These are phyloP conservation scores for Butorides virescens DNA, from an alignment of 2,113 vertebrate species.

Conservation along the genomic window DNA sequence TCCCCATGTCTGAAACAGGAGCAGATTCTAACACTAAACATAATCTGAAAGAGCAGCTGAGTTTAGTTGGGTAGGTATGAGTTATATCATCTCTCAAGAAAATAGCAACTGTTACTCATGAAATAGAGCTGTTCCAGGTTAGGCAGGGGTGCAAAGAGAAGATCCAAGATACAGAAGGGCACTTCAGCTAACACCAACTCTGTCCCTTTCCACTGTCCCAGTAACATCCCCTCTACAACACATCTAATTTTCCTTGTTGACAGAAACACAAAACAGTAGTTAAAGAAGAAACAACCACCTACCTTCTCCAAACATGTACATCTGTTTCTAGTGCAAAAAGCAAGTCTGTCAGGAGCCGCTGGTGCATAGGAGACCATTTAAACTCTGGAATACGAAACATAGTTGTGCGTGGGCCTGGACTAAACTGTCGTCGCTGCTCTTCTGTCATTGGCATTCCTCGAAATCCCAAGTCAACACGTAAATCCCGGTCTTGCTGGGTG, in stretches of 20 bases:
- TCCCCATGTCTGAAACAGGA: background rate
- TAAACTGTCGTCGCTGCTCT: conserved; percentile 96
- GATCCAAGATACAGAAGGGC: background rate
- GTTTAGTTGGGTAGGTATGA: background rate
- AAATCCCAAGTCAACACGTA: conserved; percentile 95
- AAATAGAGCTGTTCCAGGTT: background rate
- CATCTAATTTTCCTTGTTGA: background rate
- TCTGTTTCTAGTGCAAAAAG: conserved; percentile 97
- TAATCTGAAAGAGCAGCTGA: background rate
- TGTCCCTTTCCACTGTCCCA: background rate
- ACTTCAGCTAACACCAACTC: background rate
- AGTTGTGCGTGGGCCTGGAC: conserved; percentile 95
- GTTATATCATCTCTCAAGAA: background rate
- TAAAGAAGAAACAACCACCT: background rate
- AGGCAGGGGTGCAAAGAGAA: background rate
- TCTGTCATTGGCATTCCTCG: conserved; percentile 99
- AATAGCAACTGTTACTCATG: background rate
- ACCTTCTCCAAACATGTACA: conserved; percentile 99
- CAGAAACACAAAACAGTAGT: background rate
- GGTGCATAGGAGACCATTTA: conserved; percentile 99
- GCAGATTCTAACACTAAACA: background rate
- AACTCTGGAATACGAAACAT: conserved; percentile 99
- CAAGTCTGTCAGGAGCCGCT: conserved; percentile 93
- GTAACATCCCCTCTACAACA: background rate
- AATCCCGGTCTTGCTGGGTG: conserved; percentile 90